Conservation (phyloP, 2,113 vertebrate genomes). For the Perca fluviatilis region DNA sequence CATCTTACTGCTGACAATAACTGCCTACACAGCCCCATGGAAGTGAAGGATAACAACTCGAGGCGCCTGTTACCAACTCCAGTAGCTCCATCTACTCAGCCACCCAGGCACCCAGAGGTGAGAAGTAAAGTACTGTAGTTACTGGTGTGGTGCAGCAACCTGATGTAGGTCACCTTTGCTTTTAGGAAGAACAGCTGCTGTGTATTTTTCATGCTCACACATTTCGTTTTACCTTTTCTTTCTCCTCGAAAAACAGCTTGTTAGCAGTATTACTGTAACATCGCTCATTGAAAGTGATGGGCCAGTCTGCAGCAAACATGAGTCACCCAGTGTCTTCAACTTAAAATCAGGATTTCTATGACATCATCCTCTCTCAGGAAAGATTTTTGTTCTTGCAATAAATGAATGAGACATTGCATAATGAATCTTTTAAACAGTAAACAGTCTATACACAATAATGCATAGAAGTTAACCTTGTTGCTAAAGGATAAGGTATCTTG, state of each 20-base stretch:
- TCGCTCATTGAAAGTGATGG: slow-evolving; percentile 16
- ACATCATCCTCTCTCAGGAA: not conserved
- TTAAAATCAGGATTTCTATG: not conserved
- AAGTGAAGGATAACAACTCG: not conserved
- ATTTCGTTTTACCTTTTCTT: not conserved
- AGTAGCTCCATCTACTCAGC: not conserved
- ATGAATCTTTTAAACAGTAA: slow-evolving; percentile 11
- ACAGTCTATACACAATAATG: not conserved
- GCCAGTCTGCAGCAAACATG: slow-evolving; percentile 8
- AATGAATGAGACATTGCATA: slow-evolving; percentile 2
- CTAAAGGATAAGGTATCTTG: not conserved
- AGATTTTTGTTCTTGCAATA: not conserved
- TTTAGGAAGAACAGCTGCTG: not conserved
- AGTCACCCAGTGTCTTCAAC: slow-evolving; percentile 11
- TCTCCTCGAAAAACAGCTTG: not conserved
- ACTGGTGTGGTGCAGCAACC: not conserved
- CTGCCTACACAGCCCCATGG: not conserved
- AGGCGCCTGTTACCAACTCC: not conserved
- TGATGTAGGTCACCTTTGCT: not conserved
- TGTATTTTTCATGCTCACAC: not conserved
- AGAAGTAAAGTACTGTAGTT: not conserved
- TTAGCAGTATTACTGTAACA: not conserved
- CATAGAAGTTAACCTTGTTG: not conserved
- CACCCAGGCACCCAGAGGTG: slow-evolving; percentile 14
- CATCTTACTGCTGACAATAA: not conserved